Evolutionary conservation across 2,888 invertebrate genomes (phyloP).

Genomic region (Xiphydria camelus): DNA sequence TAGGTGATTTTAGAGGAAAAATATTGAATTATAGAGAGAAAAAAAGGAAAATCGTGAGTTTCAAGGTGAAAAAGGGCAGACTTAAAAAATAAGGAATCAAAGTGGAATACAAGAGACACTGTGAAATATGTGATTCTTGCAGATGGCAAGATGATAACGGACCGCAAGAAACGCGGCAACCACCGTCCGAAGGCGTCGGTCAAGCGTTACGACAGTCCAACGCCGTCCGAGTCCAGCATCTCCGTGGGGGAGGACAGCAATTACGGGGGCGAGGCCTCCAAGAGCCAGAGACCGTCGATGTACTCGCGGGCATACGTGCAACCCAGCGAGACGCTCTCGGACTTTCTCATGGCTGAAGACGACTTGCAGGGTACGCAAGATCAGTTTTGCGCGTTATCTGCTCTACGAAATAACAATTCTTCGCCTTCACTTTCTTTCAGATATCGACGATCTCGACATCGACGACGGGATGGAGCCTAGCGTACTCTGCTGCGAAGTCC

Average conservation of each 20-base stretch:
- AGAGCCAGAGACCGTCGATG: conserved; percentile 34
- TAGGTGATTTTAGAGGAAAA: too few relatives aligned
- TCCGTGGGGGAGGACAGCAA: conserved; percentile 48
- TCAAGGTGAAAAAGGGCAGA: too few relatives aligned
- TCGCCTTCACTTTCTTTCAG: conserved; percentile 23
- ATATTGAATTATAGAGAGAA: conserved; percentile 4
- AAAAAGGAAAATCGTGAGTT: too few relatives aligned
- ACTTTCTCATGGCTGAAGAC: conserved; percentile 49
- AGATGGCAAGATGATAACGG: conserved; percentile 57
- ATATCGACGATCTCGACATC: conserved; percentile 40
- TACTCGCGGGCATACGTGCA: conserved; percentile 47
- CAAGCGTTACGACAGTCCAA: conserved; percentile 36
- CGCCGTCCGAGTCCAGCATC: conserved; percentile 44
- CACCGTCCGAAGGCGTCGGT: conserved; percentile 31
- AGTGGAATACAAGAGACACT: background rate
- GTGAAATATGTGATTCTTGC: conserved; percentile 27
- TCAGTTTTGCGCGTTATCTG: too few relatives aligned
- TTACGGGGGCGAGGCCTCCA: conserved; percentile 32
- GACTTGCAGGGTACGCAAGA: conserved; percentile 40
- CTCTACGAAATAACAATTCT: background rate
- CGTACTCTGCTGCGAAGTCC: conserved; percentile 28
- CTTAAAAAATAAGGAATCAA: too few relatives aligned
- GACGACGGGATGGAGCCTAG: conserved; percentile 39
- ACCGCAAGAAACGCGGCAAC: conserved; percentile 55
- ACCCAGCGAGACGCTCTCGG: conserved; percentile 47